A percentile compares a stretch with the other conserved stretches of the same genome.
Evolutionary conservation across 2,888 invertebrate species (phyloP).

Genomic region (Drosophila nr. medialis): DNA sequence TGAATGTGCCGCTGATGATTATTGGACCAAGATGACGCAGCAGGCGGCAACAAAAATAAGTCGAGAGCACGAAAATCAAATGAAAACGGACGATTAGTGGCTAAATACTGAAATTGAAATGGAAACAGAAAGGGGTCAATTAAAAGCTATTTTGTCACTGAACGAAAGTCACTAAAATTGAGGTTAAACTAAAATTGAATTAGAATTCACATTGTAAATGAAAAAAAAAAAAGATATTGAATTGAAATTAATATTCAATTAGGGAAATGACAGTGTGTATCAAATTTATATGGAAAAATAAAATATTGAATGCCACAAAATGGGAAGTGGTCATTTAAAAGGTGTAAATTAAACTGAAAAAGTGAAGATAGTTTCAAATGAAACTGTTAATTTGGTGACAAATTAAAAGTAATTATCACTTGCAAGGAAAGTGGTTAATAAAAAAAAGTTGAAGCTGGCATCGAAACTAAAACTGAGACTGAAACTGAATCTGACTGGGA

Average conservation of each 20-base stretch:
- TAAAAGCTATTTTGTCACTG: slow-evolving; percentile 20
- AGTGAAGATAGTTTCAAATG: background rate
- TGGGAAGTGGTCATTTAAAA: background rate
- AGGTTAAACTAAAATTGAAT: slow-evolving; percentile 11
- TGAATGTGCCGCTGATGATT: slow-evolving; percentile 34
- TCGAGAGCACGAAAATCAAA: slow-evolving; percentile 8
- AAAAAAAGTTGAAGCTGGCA: slow-evolving; percentile 12
- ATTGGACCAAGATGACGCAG: slow-evolving; percentile 62
- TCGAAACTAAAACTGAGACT: slow-evolving; percentile 7
- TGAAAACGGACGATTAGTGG: slow-evolving; percentile 17
- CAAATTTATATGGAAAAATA: background rate
- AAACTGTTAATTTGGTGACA: background rate
- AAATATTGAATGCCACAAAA: background rate
- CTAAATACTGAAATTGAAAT: slow-evolving; percentile 13
- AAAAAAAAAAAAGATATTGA: background rate
- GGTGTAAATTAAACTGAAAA: background rate
- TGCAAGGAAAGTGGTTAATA: background rate
- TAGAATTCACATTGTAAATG: background rate
- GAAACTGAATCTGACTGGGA: background rate
- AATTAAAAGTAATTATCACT: background rate
- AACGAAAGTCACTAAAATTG: slow-evolving; percentile 19
- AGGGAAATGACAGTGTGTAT: background rate
- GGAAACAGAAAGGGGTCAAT: slow-evolving; percentile 10
- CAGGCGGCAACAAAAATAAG: slow-evolving; percentile 37
- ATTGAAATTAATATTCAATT: background rate